A percentile compares a stretch with the other conserved stretches of the same genome.
Evolutionary conservation across 2,797 vertebrate species (phyloP).

Genomic region (Tachyglossus aculeatus): DNA sequence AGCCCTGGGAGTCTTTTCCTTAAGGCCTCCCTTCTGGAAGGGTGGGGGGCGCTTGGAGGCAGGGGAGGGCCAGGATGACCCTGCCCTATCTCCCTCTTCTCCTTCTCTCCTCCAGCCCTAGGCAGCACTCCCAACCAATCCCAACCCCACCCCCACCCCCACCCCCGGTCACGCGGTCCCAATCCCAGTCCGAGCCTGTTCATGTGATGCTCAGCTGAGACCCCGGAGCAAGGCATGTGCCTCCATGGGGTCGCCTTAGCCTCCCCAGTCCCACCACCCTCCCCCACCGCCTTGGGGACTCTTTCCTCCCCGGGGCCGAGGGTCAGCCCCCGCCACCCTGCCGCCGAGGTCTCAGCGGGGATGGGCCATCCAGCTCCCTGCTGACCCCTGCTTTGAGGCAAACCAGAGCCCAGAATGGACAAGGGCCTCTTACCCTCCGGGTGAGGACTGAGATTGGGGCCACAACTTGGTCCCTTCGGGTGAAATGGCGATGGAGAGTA

Average conservation of each 20-base stretch:
- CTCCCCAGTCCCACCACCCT: conserved; percentile 7
- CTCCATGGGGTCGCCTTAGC: not conserved
- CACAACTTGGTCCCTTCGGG: not conserved
- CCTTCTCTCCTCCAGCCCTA: conserved; percentile 25
- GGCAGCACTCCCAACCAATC: conserved; percentile 54
- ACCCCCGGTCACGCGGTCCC: conserved; percentile 58
- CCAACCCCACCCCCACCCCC: conserved; percentile 1
- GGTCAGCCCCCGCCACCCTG: too few species aligned
- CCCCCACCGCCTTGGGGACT: not conserved
- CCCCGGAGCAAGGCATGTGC: too few species aligned
- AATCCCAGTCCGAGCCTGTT: conserved; percentile 85
- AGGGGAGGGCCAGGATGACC: conserved; percentile 72
- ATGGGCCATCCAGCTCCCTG: not conserved
- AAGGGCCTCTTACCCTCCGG: not conserved
- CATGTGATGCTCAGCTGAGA: conserved; percentile 97
- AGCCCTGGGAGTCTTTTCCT: too few species aligned
- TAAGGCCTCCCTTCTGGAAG: too few species aligned
- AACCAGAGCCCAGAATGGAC: too few species aligned
- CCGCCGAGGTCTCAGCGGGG: not conserved
- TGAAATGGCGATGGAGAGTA: too few species aligned
- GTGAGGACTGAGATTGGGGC: not conserved
- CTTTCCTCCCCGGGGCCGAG: not conserved
- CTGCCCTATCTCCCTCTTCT: conserved; percentile 60
- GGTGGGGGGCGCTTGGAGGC: conserved; percentile 9
- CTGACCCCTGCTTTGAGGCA: not conserved